Conservation (phyloP, 2,113 vertebrate genomes). For the Hypomesus transpacificus region DNA sequence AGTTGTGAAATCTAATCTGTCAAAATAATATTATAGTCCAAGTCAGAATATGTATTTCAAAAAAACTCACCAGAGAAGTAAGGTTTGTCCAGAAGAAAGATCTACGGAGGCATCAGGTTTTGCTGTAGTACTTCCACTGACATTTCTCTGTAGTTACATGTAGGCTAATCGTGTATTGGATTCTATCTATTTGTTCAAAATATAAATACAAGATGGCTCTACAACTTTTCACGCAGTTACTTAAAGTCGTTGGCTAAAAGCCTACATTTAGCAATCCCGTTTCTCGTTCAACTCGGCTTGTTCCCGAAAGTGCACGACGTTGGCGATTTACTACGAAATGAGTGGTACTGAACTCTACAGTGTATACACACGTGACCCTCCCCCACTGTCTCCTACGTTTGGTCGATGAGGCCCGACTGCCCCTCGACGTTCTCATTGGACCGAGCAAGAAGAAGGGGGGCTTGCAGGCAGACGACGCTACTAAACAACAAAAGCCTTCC, state of each 20-base stretch:
- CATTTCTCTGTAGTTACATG: conserved; percentile 61
- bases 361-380: conserved; percentile 81
- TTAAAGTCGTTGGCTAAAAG: not conserved
- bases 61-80: conserved; percentile 65
- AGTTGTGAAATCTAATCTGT: not conserved
- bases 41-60: not conserved
- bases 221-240: not conserved
- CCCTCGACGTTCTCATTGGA: conserved; percentile 58
- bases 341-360: conserved; percentile 54
- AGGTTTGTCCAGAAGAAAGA: conserved; percentile 50
- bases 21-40: not conserved
- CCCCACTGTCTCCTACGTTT: conserved; percentile 53
- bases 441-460: conserved; percentile 24
- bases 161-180: conserved; percentile 14
- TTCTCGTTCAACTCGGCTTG: conserved; percentile 48
- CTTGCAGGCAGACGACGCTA: conserved; percentile 19
- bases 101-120: conserved; percentile 72
- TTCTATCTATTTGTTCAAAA: conserved; percentile 16
- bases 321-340: conserved; percentile 64
- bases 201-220: not conserved
- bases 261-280: conserved; percentile 33
- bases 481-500: conserved; percentile 8
- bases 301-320: conserved; percentile 61
- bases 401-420: conserved; percentile 38
- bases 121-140: conserved; percentile 66